Percentiles rank a stretch among this genome's conserved stretches.
Evolutionary conservation across 2,113 vertebrate species (phyloP).

Genomic region (Thamnaconus septentrionalis): DNA sequence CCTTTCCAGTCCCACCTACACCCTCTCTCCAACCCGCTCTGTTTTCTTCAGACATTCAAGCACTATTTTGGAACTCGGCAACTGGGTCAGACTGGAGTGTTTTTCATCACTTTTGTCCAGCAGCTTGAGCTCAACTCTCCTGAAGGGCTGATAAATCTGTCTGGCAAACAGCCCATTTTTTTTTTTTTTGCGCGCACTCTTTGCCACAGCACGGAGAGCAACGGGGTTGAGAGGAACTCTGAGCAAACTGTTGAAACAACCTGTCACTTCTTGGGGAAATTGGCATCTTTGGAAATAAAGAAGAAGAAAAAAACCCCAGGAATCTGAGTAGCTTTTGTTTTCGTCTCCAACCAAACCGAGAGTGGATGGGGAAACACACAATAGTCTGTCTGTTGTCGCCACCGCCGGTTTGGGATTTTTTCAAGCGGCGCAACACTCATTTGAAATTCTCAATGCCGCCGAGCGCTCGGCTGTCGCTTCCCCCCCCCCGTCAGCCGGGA

Average conservation of each 20-base stretch:
- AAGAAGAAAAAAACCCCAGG: slow-evolving; percentile 7
- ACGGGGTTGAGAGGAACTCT: neutral
- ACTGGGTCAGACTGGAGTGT: slow-evolving; percentile 54
- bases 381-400: slow-evolving; percentile 10
- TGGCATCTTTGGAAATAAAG: slow-evolving; percentile 31
- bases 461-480: slow-evolving; percentile 41
- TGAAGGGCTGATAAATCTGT: slow-evolving; percentile 53
- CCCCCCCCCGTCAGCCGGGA: neutral
- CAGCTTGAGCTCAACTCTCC: slow-evolving; percentile 25
- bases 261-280: slow-evolving; percentile 51
- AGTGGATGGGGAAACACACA: slow-evolving; percentile 11
- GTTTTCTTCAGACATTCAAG: slow-evolving; percentile 21
- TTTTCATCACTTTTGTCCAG: slow-evolving; percentile 55
- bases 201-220: slow-evolving; percentile 40
- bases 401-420: slow-evolving; percentile 36
- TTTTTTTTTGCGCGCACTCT: slow-evolving; percentile 39
- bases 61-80: slow-evolving; percentile 42
- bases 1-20: slow-evolving; percentile 2
- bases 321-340: slow-evolving; percentile 51
- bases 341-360: slow-evolving; percentile 35
- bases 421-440: too few relatives aligned
- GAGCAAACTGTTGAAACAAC: neutral
- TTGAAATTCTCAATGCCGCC: slow-evolving; percentile 35
- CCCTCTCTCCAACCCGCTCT: slow-evolving; percentile 7
- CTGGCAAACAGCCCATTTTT: slow-evolving; percentile 24